phyloP scores from a whole-genome alignment of 1,140 invertebrate species.

The Philaenus spumarius region DNA sequence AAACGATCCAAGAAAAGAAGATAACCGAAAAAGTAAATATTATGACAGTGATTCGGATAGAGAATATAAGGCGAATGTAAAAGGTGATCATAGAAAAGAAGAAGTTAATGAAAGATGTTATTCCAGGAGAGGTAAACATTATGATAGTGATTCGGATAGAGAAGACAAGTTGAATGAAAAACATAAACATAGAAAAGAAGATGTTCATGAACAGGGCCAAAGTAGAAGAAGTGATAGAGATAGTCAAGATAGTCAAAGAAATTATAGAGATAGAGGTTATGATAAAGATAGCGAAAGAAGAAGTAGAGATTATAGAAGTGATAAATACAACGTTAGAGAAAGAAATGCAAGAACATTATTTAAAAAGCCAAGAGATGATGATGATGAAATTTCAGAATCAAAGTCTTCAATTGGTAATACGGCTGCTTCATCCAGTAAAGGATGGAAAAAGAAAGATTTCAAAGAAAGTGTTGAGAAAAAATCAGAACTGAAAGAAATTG shows the following conservation, averaged over 20 bases:
- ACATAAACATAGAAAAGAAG: too few species aligned
- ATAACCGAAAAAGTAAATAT: too few species aligned
- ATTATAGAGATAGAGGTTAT: constrained; percentile 20
- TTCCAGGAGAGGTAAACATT: too few species aligned
- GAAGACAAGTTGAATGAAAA: too few species aligned
- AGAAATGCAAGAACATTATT: constrained; percentile 6
- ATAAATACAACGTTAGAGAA: constrained; percentile 1
- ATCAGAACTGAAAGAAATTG: constrained; percentile 1
- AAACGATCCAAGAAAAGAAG: too few species aligned
- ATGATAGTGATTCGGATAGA: too few species aligned
- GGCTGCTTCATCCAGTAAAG: background rate
- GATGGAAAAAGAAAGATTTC: background rate
- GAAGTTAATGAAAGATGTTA: too few species aligned
- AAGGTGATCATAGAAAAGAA: too few species aligned
- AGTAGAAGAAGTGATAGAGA: constrained; percentile 18
- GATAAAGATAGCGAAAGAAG: constrained; percentile 7
- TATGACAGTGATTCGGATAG: too few species aligned
- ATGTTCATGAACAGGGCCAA: background rate
- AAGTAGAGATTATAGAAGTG: background rate
- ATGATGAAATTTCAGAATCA: background rate
- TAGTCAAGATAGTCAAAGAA: constrained; percentile 21
- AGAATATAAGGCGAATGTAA: too few species aligned
- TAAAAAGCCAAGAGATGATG: background rate
- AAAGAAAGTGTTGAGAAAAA: background rate
- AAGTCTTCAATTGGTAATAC: background rate